These are phyloP conservation scores for Theretra japonica DNA, from an alignment of 2,888 invertebrate species.

Conservation along the genomic window DNA sequence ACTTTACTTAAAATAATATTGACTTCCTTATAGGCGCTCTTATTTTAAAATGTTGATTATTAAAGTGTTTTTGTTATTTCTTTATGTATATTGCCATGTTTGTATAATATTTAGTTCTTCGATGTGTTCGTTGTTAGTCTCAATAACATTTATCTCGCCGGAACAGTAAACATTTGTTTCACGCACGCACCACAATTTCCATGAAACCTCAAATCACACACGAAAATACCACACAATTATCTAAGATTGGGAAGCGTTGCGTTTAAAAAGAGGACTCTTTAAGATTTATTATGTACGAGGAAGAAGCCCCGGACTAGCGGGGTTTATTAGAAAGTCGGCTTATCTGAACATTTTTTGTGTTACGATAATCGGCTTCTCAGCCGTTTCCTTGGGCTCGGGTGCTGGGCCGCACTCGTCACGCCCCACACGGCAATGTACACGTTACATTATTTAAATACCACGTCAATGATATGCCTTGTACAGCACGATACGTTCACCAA, in stretches of 20 bases:
- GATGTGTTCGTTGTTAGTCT: no score
- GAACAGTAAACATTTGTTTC: background rate
- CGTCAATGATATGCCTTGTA: background rate
- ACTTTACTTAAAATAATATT: conserved; percentile 21
- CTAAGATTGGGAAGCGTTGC: conserved; percentile 65
- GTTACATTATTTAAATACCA: conserved; percentile 19
- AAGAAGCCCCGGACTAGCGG: conserved; percentile 71
- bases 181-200: background rate
- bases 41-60: background rate
- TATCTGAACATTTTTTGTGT: conserved; percentile 81
- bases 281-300: conserved; percentile 83
- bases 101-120: no score
- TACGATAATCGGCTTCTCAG: conserved; percentile 72
- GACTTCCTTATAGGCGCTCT: background rate
- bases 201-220: background rate
- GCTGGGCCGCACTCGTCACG: conserved; percentile 14
- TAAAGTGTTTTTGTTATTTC: background rate
- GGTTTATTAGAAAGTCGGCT: conserved; percentile 83
- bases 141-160: background rate
- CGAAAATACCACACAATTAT: conserved; percentile 24
- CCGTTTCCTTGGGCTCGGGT: conserved; percentile 30
- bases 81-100: no score
- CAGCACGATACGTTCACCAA: background rate
- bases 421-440: conserved; percentile 21
- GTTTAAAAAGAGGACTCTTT: conserved; percentile 69